Evolutionary conservation across 1,140 invertebrate species (phyloP).

Genomic region (Drosophila sulfurigaster): DNA sequence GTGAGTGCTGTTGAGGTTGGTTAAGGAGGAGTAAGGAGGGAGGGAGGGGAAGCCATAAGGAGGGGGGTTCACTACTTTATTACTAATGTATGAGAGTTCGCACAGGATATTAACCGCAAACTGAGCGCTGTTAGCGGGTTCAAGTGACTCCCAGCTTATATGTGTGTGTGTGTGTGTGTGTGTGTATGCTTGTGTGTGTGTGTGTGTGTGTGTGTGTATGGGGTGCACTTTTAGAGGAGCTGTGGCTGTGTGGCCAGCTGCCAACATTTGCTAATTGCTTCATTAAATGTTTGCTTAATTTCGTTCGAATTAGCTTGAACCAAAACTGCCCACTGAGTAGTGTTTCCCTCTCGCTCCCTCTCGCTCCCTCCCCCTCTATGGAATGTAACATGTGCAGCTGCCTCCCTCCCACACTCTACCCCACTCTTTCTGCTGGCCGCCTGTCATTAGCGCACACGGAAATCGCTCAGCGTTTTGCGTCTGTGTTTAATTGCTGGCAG

Average conservation of each 20-base stretch:
- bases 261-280: constrained; percentile 76
- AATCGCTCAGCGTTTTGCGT: constrained; percentile 41
- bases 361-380: neutral
- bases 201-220: neutral
- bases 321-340: constrained; percentile 32
- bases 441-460: constrained; percentile 45
- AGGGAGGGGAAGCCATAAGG: neutral
- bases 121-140: constrained; percentile 28
- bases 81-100: constrained; percentile 57
- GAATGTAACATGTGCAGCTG: neutral
- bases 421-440: neutral
- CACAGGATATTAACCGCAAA: constrained; percentile 67
- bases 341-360: neutral
- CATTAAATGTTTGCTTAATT: constrained; percentile 84
- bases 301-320: constrained; percentile 77
- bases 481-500: constrained; percentile 52
- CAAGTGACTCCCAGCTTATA: neutral
- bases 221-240: neutral
- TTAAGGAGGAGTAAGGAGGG: neutral
- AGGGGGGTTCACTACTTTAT: constrained; percentile 36
- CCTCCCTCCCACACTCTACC: neutral
- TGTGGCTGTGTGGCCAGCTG: constrained; percentile 35
- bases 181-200: constrained; percentile 1
- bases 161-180: neutral
- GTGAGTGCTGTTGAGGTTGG: neutral